Conservation (phyloP, 2,113 vertebrate genomes). For the Accipiter virgatus region DNA sequence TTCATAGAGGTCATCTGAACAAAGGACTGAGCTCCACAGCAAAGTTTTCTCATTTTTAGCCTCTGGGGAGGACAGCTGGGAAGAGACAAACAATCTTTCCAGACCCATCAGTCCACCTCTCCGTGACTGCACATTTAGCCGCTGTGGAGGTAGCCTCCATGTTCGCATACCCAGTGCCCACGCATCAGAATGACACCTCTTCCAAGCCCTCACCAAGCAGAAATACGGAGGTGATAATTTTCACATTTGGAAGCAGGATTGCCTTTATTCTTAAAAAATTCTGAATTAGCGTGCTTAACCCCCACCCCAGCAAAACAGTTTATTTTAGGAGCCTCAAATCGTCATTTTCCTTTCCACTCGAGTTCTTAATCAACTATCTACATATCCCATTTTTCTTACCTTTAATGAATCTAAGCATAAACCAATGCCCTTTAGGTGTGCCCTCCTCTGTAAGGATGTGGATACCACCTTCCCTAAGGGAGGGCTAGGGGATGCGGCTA, state of each 20-base stretch:
- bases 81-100: background rate
- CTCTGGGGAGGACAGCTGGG: background rate
- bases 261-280: background rate
- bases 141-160: background rate
- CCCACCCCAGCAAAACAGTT: background rate
- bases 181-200: background rate
- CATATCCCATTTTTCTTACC: background rate
- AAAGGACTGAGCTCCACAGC: background rate
- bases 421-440: background rate
- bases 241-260: background rate
- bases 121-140: rapidly evolving
- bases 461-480: background rate
- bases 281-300: background rate
- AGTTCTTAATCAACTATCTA: background rate
- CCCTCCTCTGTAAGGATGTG: background rate
- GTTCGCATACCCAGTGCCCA: background rate
- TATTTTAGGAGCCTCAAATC: background rate
- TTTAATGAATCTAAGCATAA: background rate
- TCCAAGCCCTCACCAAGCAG: background rate
- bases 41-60: background rate
- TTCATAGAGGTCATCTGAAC: background rate
- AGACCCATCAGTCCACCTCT: background rate
- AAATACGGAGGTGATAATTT: background rate
- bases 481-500: background rate
- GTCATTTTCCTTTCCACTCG: background rate